A percentile compares a stretch with the other conserved stretches of the same genome.
phyloP scores from a whole-genome alignment of 2,113 vertebrate species.

The Todiramphus saurophagus region DNA sequence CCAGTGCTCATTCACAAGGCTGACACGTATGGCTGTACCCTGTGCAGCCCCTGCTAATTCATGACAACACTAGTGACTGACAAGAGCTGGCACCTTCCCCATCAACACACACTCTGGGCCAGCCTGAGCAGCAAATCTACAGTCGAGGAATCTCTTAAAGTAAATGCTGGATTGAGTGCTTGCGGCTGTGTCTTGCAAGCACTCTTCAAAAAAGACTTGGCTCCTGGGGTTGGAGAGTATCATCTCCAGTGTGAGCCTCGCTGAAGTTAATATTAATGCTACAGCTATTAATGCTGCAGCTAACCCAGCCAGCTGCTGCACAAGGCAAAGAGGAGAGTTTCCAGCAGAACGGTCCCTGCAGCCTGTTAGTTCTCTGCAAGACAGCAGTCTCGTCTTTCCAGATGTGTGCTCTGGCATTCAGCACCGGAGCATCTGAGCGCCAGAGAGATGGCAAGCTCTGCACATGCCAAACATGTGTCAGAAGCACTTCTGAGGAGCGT shows the following conservation, averaged over 20 bases:
- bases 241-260: neutral
- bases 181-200: neutral
- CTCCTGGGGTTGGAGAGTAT: neutral
- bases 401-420: conserved; percentile 1
- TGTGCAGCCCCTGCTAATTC: conserved; percentile 44
- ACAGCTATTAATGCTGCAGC: neutral
- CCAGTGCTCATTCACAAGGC: conserved; percentile 49
- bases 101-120: conserved; percentile 20
- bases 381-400: neutral
- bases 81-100: conserved; percentile 60
- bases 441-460: neutral
- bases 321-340: neutral
- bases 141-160: neutral
- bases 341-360: neutral
- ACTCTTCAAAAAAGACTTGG: neutral
- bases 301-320: conserved; percentile 12
- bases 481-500: neutral
- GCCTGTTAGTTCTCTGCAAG: neutral
- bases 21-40: conserved; percentile 33
- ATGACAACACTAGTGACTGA: conserved; percentile 50
- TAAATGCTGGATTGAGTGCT: neutral
- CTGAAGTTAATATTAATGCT: conserved; percentile 42
- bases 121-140: neutral
- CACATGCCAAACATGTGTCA: neutral
- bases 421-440: neutral